Percentiles rank a stretch among this genome's conserved stretches.
These are phyloP conservation scores for Hyperoodon ampullatus DNA, from an alignment of 2,113 vertebrate species.

Conservation along the genomic window DNA sequence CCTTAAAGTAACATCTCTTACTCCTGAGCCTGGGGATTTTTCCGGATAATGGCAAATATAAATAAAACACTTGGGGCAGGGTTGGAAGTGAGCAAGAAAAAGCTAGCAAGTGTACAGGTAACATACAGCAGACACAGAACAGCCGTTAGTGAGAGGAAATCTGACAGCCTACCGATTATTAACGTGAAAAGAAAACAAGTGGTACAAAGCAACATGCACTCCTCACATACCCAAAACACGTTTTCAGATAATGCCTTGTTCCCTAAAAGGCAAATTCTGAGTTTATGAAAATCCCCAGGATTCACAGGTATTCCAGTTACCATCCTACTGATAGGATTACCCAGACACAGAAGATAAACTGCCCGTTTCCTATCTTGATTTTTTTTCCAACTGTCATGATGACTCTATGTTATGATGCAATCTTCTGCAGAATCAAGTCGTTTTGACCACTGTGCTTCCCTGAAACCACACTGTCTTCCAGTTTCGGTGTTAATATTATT, in stretches of 20 bases:
- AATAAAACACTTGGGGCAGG: conserved; percentile 62
- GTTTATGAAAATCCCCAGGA: neutral
- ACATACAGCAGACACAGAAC: neutral
- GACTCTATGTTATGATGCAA: conserved; percentile 77
- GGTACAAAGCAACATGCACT: neutral
- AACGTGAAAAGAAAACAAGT: neutral
- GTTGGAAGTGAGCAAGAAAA: conserved; percentile 69
- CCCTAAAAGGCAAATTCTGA: conserved; percentile 37
- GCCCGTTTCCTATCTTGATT: conserved; percentile 63
- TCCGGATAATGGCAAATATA: conserved; percentile 66
- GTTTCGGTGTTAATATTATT: neutral
- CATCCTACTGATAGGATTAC: neutral
- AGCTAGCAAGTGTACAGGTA: conserved; percentile 75
- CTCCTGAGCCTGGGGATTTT: conserved; percentile 42
- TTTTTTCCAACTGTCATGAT: conserved; percentile 75
- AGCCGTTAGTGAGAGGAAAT: neutral
- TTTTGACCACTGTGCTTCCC: conserved; percentile 36
- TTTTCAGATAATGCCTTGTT: neutral
- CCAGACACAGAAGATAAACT: conserved; percentile 17
- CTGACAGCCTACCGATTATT: neutral
- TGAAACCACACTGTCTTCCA: conserved; percentile 37
- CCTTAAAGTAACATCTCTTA: conserved; percentile 50
- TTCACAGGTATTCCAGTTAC: neutral
- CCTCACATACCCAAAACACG: neutral
- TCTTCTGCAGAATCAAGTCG: conserved; percentile 53